Base-by-base conservation (phyloP, 2,888 invertebrate species). In the Dichetophora obliterata region DNA sequence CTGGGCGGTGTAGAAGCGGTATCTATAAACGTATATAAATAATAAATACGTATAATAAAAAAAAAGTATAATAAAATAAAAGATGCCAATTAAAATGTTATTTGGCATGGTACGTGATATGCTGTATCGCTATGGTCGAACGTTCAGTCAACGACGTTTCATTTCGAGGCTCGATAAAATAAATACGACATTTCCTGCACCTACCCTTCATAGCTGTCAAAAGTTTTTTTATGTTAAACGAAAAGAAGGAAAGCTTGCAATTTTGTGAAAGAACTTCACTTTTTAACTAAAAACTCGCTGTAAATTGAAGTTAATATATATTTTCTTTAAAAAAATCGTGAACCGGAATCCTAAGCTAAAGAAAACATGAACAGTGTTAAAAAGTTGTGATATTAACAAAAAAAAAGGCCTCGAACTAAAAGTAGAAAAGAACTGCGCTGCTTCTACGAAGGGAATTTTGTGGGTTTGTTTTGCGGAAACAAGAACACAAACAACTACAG, bases 401-500 rank as follows among this genome's bases (percentile, higher is more conserved):
- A 3, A 43, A 43, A n/a, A n/a, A n/a, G n/a, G n/a, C 11, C 43
- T 6, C 4, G 5, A n/a, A 57, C 19, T 22, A 22, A 57, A 65
- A 65, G 65, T 37, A 19, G 5, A 66, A n/a, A 37, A n/a, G 63
- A 63, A 1, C 37, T 5, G 66, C 27, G n/a, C 43, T 19, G 37
- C 37, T 14, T 1, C 43, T 11, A 59, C 34, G 37, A 43, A 22
- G 31, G 37, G 43, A 37, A 81, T 77, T 76, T 75, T 80, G 72
- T 75, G 54, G 48, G 50, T 70, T 11, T 34, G 43, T 52, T 50
- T 48, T 66, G 69, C 61, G 43, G 16, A 77, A 69, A 54, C 57
- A 70, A 52, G 70, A 24, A 19, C 27, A 27, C 52, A 52, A 77
- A 72, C 75, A 77, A 76, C 78, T 81, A 76, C 70, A 78, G 78